These are phyloP conservation scores for Frankliniella intonsa DNA, from an alignment of 2,888 invertebrate species.

Conservation along the genomic window DNA sequence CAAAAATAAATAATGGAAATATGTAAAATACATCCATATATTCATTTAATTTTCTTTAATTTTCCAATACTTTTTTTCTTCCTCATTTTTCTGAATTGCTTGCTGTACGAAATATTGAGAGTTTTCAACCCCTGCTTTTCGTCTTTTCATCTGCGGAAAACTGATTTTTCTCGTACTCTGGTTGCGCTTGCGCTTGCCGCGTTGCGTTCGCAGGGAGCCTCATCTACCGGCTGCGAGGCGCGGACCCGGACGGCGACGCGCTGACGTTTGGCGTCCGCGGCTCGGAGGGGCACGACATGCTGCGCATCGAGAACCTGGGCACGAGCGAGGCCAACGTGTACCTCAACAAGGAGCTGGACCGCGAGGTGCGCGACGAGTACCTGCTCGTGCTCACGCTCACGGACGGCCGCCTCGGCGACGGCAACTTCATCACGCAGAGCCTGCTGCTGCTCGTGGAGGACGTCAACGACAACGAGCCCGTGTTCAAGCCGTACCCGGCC, in stretches of 20 bases:
- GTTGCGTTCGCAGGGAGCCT: slow-evolving; percentile 58
- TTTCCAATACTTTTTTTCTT: not conserved
- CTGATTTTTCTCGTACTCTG: too few species aligned
- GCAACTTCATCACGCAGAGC: slow-evolving; percentile 85
- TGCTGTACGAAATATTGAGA: too few species aligned
- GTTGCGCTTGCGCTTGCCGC: not conserved
- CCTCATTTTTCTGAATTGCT: too few species aligned
- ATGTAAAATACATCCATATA: too few species aligned
- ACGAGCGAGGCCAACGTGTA: slow-evolving; percentile 81
- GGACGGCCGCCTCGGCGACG: slow-evolving; percentile 80
- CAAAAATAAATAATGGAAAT: too few species aligned
- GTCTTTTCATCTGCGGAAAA: too few species aligned
- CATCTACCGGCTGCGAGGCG: slow-evolving; percentile 75
- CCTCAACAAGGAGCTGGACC: slow-evolving; percentile 81
- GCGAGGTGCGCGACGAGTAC: slow-evolving; percentile 88
- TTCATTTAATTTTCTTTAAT: too few species aligned
- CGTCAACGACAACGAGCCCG: slow-evolving; percentile 85
- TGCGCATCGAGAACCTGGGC: slow-evolving; percentile 75
- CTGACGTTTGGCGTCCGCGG: slow-evolving; percentile 77
- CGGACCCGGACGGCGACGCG: slow-evolving; percentile 81
- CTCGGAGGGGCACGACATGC: slow-evolving; percentile 71
- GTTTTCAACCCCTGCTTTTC: too few species aligned
- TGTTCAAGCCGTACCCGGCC: slow-evolving; percentile 79
- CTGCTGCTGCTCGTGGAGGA: slow-evolving; percentile 84
- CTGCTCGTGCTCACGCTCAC: slow-evolving; percentile 81